Conservation (phyloP, 2,888 invertebrate genomes). For the Caenorhabditis angaria region DNA sequence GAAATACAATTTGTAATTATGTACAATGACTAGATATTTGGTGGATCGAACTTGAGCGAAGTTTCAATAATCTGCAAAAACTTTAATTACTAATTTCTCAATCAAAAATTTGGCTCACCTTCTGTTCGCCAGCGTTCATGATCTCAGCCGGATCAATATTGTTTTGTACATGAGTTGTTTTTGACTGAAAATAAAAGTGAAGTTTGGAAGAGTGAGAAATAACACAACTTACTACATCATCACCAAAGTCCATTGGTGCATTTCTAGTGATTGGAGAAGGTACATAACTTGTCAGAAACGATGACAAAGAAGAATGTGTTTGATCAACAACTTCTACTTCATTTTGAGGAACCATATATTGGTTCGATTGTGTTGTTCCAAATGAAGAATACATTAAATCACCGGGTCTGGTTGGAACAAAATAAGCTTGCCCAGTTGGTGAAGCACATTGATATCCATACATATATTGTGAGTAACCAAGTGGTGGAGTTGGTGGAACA, state of each 20-base stretch:
- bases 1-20: not conserved
- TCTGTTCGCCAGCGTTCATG: not conserved
- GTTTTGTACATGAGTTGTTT: constrained; percentile 1
- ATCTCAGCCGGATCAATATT: constrained; percentile 7
- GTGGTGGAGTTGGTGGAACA: not conserved
- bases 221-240: constrained; percentile 1
- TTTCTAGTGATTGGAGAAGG: constrained; percentile 31
- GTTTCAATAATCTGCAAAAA: constrained; percentile 14
- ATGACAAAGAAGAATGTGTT: constrained; percentile 13
- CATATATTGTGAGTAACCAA: not conserved
- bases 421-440: not conserved
- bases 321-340: constrained; percentile 7
- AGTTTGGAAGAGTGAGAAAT: not conserved
- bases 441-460: not conserved
- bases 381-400: not conserved
- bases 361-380: not conserved
- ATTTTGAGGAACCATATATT: not conserved
- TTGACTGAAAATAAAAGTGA: not conserved
- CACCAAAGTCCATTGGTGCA: constrained; percentile 22
- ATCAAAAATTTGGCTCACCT: not conserved
- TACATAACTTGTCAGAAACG: constrained; percentile 24
- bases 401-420: not conserved
- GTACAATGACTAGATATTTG: constrained; percentile 6
- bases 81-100: not conserved
- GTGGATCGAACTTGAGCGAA: constrained; percentile 19